Evolutionary conservation across 2,113 vertebrate genomes (phyloP), one percentile per base, ranked within the genome.

Genomic region (Dicentrarchus labrax): DNA sequence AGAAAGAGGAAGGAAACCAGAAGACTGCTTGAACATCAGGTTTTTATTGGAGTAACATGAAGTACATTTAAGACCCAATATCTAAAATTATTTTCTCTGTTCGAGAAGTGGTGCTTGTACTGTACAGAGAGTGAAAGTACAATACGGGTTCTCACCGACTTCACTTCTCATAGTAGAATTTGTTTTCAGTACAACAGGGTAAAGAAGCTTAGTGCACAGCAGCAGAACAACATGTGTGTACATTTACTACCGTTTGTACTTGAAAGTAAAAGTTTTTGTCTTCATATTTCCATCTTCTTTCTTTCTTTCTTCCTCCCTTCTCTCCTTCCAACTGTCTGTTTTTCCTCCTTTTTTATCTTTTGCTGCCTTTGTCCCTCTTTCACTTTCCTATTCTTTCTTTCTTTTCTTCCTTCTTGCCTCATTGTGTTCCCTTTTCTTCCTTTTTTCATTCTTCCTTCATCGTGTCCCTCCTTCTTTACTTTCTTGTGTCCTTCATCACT

Each of bases 1-100:
- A 88, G 75, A 76, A 78, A 82, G 53, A 70, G 72, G 39, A 76
- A 85, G 53, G n/a, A 84, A 50, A 21, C 12, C 10, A n/a, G 2
- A 43, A 10, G 21, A 53, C 15, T 6, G 22, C n/a, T n/a, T 70
- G 16, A 57, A 80, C 76, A 50, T 45, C 22, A 11, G 7, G 56
- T 79, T 56, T 45, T 60, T 51, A 4, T 21, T 12, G 0, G 8
- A 19, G 53, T 5, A 16, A n/a, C 50, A 48, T 24, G 12, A 62
- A 51, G 45, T 21, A 12, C n/a, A 39, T 24, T 30, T 16, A 8
- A 7, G 30, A 51, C 9, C 24, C 11, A 60, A 43, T 11, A 53
- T 36, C 15, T 36, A 0, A n/a, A 24, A 66, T 8, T 0, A 53
- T 5, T 13, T 38, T 21, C 50, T 16, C 30, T 38, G 24, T 50